Evolutionary conservation across 2,888 invertebrate genomes (phyloP), one percentile per base, ranked within the genome.

Genomic region (Andrena camellia): DNA sequence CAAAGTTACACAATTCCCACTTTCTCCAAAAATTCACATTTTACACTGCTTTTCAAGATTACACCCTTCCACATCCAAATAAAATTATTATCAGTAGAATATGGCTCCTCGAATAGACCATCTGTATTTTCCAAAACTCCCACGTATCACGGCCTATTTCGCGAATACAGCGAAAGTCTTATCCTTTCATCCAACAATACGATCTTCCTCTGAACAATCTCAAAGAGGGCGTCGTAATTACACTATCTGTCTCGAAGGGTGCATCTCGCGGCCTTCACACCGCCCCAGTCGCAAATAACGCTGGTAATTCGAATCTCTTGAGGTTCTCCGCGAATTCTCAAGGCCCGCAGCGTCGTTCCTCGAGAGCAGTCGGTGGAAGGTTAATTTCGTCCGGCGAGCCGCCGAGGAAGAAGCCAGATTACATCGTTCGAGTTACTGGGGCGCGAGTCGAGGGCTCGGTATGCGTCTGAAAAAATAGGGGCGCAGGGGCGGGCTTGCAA

Each of bases 301-400:
- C 54, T 63, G 62, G 60, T 33, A 72, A 73, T 52, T 72, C 50
- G 35, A 50, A 62, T 7, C 33, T 7, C 33, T 35, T 48, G 50
- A 33, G 72, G 26, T 68, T 52, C 63, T 50, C 52, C 59, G 35
- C 33, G 64, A 63, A 62, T 77, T 80, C 66, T 33, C 70, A 10
- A 42, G 69, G 13, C 5, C 10, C 26, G 13, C 2, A 17, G 20
- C 29, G 33, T 6, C 74, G 66, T 20, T 29, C 26, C 64, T 33
- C 73, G 67, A 48, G 63, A 57, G 66, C 52, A 70, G 78, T 72
- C 80, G 59, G 78, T 57, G 72, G 81, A 66, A 85, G 81, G 87
- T 87, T 87, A 84, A 87, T 87, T 82, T 80, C 66, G 74, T 69
- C 73, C 50, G 77, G 59, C 70, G 70, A 73, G 69, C 64, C 68